A percentile compares a stretch with the other conserved stretches of the same genome.
Conservation (phyloP, 2,113 vertebrate genomes). For the Cervus canadensis region DNA sequence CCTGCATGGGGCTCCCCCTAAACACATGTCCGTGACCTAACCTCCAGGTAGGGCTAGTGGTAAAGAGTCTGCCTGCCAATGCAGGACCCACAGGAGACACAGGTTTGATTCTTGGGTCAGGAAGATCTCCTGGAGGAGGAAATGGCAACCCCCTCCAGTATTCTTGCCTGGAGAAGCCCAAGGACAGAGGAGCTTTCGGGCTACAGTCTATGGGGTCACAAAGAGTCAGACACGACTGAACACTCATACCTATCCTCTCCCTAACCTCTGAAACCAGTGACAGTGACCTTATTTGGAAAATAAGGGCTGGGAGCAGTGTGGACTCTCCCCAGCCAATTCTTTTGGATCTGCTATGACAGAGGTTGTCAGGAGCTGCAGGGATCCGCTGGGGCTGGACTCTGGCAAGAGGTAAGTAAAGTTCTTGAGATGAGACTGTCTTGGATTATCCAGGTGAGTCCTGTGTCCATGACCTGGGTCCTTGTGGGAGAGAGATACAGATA, state of each 20-base stretch:
- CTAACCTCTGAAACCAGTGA: neutral
- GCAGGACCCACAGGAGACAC: neutral
- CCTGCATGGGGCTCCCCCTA: neutral
- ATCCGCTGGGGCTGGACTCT: too few relatives aligned
- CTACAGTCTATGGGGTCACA: neutral
- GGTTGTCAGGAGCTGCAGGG: too few relatives aligned
- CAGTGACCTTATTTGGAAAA: neutral
- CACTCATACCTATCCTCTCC: neutral
- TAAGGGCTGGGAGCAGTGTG: neutral
- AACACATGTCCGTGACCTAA: too few relatives aligned
- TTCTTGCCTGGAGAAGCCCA: neutral
- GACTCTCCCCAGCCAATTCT: neutral
- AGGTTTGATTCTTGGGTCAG: neutral
- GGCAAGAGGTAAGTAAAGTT: neutral
- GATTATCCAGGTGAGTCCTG: neutral
- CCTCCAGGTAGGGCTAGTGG: neutral
- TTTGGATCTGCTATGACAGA: neutral
- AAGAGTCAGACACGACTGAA: neutral
- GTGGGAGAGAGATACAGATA: neutral
- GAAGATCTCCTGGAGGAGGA: neutral
- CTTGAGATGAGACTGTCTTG: neutral
- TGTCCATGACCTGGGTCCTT: neutral
- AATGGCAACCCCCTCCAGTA: neutral
- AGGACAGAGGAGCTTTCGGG: neutral
- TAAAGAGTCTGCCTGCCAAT: neutral